Conservation (phyloP, 2,888 invertebrate species). For the Anthophora plumipes region DNA sequence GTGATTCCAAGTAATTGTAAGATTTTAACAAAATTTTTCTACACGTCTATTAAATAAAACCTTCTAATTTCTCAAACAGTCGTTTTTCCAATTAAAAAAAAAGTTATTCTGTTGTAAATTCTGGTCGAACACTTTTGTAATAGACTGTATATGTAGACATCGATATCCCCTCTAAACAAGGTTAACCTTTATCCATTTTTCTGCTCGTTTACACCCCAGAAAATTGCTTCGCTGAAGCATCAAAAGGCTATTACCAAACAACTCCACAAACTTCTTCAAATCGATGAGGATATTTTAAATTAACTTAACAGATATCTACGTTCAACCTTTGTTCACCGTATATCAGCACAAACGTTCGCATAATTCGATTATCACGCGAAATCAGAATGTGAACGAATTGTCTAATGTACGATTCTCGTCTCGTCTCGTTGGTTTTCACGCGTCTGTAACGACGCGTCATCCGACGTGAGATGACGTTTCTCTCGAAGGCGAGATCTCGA, state of each 20-base stretch:
- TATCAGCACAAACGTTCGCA: background rate
- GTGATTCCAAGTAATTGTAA: too few relatives aligned
- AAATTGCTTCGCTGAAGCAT: background rate
- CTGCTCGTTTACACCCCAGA: background rate
- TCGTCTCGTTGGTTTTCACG: background rate
- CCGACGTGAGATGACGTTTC: constrained; percentile 17
- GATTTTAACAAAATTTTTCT: too few relatives aligned
- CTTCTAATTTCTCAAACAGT: too few relatives aligned
- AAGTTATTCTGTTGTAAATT: too few relatives aligned
- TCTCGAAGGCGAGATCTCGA: background rate
- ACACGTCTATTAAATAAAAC: too few relatives aligned
- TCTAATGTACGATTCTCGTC: background rate
- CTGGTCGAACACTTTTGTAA: too few relatives aligned
- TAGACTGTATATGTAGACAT: too few relatives aligned
- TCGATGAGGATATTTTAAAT: too few relatives aligned
- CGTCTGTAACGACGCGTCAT: constrained; percentile 25
- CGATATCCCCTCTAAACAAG: background rate
- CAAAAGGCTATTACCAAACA: background rate
- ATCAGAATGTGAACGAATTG: background rate
- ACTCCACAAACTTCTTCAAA: background rate
- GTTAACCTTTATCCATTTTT: constrained; percentile 5
- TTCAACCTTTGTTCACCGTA: background rate
- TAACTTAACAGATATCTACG: too few relatives aligned
- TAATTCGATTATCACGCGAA: background rate
- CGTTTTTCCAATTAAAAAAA: too few relatives aligned